These are phyloP conservation scores for Cephalopterus ornatus DNA, from an alignment of 2,113 vertebrate genomes.

Conservation along the genomic window DNA sequence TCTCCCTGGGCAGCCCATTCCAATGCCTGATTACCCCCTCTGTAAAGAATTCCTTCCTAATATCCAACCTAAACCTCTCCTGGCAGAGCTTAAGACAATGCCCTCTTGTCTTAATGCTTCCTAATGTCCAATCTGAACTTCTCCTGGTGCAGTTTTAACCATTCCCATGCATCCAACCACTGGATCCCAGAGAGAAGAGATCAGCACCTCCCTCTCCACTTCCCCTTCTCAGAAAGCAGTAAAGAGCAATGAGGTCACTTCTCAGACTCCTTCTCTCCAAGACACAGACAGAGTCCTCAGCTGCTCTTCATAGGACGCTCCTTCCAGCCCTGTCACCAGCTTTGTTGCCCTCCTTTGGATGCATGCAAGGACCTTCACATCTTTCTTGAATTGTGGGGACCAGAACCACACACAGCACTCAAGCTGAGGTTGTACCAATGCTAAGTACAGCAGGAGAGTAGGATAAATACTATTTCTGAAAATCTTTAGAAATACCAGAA, in stretches of 20 bases:
- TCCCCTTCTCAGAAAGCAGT: background rate
- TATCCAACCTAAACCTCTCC: no score
- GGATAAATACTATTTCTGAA: background rate
- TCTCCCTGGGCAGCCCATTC: no score
- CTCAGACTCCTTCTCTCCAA: background rate
- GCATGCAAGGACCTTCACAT: background rate
- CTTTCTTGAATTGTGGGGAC: background rate
- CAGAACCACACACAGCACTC: background rate
- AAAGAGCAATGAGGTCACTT: background rate
- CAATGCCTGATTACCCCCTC: no score
- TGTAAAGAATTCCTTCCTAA: no score
- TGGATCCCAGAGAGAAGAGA: background rate
- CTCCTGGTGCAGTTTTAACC: background rate
- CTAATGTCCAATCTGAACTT: background rate
- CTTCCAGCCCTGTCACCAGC: background rate
- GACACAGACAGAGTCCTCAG: background rate
- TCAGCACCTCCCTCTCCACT: background rate
- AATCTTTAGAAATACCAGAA: background rate
- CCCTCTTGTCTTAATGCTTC: no score
- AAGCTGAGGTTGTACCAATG: background rate
- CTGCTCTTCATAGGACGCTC: background rate
- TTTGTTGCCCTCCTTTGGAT: background rate
- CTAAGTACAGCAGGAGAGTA: background rate
- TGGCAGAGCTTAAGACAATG: no score
- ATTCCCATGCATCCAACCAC: background rate